Evolutionary conservation across 1,140 invertebrate genomes (phyloP).

Genomic region (Drosophila mayri): DNA sequence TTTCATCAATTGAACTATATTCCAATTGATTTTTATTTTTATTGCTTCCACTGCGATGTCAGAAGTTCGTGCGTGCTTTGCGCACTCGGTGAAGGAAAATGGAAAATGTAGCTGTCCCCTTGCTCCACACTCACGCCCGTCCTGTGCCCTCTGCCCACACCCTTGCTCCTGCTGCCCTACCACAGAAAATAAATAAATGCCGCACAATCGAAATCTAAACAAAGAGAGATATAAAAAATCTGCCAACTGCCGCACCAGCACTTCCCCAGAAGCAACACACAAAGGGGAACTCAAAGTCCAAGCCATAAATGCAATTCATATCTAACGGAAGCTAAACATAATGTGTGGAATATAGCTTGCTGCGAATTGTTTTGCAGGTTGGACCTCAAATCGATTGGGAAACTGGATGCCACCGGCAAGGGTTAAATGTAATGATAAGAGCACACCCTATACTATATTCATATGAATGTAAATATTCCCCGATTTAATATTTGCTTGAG

Average conservation of each 20-base stretch:
- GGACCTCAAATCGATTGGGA: constrained; percentile 21
- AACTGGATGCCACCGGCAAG: constrained; percentile 8
- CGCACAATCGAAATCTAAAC: constrained; percentile 61
- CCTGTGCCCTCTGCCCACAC: background rate
- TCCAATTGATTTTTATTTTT: constrained; percentile 39
- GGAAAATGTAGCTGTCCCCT: constrained; percentile 31
- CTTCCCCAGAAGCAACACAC: constrained; percentile 32
- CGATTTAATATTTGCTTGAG: background rate
- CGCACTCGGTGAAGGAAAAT: constrained; percentile 28
- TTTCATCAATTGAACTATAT: constrained; percentile 33
- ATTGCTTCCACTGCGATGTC: constrained; percentile 26
- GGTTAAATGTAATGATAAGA: constrained; percentile 24
- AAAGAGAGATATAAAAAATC: constrained; percentile 59
- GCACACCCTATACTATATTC: background rate
- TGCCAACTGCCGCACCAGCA: constrained; percentile 45
- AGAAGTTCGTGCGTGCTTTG: constrained; percentile 39
- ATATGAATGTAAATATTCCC: background rate
- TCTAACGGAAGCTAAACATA: constrained; percentile 25
- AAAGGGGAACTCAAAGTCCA: constrained; percentile 44
- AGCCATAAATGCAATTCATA: constrained; percentile 36
- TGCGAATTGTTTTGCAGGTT: constrained; percentile 6
- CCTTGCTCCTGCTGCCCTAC: background rate
- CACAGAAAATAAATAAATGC: constrained; percentile 52
- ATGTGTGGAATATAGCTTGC: constrained; percentile 4
- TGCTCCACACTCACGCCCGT: background rate